A percentile compares a stretch with the other conserved stretches of the same genome.
These are phyloP conservation scores for Chaetophractus vellerosus DNA, from an alignment of 2,797 vertebrate genomes.

Conservation along the genomic window DNA sequence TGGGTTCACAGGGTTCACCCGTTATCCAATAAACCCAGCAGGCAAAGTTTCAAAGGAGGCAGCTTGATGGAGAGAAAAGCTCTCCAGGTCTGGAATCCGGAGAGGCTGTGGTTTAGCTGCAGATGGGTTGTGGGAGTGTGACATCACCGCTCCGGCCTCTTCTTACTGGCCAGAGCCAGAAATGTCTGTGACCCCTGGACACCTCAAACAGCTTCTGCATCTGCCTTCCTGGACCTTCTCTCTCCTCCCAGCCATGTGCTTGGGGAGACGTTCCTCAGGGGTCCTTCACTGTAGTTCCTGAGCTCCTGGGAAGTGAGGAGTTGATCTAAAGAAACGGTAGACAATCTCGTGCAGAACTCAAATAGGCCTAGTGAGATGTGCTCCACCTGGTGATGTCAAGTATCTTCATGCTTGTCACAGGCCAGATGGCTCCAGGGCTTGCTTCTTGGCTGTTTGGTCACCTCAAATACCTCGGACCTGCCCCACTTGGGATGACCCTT, in stretches of 20 bases:
- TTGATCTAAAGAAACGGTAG: not conserved
- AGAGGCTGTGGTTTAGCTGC: not conserved
- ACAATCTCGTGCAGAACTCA: not conserved
- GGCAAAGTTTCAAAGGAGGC: not conserved
- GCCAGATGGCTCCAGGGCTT: not conserved
- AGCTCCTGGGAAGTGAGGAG: not conserved
- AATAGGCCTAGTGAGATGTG: not conserved
- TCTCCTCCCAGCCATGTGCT: not conserved
- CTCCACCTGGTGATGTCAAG: rapidly evolving
- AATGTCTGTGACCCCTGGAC: not conserved
- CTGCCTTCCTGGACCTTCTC: not conserved
- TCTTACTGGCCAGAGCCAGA: not conserved
- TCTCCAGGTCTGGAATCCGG: not conserved
- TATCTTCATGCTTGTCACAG: not conserved
- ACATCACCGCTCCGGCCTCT: not conserved
- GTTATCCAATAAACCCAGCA: not conserved
- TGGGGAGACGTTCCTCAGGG: not conserved
- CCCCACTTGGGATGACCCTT: not conserved
- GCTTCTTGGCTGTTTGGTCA: not conserved
- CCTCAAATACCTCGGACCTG: not conserved
- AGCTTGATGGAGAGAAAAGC: not conserved
- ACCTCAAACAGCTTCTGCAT: not conserved
- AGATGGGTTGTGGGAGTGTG: not conserved
- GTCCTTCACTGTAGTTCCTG: not conserved
- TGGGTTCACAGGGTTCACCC: too few relatives aligned